Conservation (phyloP, 2,888 invertebrate genomes). For the Hybos culiciformis region DNA sequence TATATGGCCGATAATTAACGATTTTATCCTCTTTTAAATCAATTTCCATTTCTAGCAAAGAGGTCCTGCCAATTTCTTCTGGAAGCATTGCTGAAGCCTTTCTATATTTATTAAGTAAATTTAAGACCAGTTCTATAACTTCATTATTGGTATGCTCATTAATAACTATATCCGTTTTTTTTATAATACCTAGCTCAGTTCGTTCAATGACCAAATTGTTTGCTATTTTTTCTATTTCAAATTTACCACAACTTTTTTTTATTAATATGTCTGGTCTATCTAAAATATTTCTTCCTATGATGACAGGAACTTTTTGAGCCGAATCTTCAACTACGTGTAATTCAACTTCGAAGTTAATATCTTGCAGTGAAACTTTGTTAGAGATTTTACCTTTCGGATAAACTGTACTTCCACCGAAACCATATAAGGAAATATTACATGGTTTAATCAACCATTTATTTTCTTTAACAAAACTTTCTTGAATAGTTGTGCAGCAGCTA, state of each 20-base stretch:
- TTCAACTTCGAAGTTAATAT: not conserved
- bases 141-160: not conserved
- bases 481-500: not conserved
- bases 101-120: not conserved
- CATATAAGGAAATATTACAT: not conserved
- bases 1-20: constrained; percentile 2
- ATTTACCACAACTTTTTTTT: not conserved
- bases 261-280: not conserved
- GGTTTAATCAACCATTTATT: not conserved
- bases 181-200: no score
- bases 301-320: not conserved
- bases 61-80: not conserved
- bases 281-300: not conserved
- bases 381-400: not conserved
- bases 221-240: not conserved
- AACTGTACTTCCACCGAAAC: not conserved
- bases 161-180: not conserved
- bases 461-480: not conserved
- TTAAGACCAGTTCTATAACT: not conserved
- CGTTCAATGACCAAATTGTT: no score
- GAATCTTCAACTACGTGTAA: not conserved
- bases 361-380: not conserved
- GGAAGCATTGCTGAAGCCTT: not conserved
- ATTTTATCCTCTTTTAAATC: not conserved
- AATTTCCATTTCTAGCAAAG: not conserved